A percentile compares a stretch with the other conserved stretches of the same genome.
Evolutionary conservation across 2,888 invertebrate species (phyloP).

Genomic region (Desoria tigrina): DNA sequence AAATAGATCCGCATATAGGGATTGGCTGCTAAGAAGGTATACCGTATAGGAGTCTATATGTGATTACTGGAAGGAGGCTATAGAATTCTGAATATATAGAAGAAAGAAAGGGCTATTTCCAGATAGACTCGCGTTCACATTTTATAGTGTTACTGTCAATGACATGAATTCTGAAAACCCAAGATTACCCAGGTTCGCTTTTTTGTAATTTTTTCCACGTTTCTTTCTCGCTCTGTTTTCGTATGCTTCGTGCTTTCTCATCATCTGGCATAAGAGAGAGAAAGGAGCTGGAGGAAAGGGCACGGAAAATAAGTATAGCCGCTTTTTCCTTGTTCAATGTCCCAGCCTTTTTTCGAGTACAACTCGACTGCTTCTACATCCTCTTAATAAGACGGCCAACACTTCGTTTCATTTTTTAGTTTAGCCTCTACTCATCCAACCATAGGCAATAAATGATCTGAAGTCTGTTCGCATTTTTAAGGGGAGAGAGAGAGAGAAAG

Average conservation of each 20-base stretch:
- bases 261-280: slow-evolving; percentile 16
- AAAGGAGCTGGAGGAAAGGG: slow-evolving; percentile 9
- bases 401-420: slow-evolving; percentile 11
- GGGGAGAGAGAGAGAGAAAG: neutral
- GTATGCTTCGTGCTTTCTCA: slow-evolving; percentile 42
- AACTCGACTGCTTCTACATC: neutral
- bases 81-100: slow-evolving; percentile 16
- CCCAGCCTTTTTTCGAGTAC: neutral
- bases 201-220: slow-evolving; percentile 53
- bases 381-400: slow-evolving; percentile 7
- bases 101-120: slow-evolving; percentile 18
- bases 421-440: neutral
- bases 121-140: slow-evolving; percentile 45
- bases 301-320: no score
- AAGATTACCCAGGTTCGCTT: slow-evolving; percentile 51
- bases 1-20: slow-evolving; percentile 5
- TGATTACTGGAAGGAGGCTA: slow-evolving; percentile 12
- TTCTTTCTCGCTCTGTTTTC: slow-evolving; percentile 45
- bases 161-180: slow-evolving; percentile 55
- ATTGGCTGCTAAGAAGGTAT: no score
- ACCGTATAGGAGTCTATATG: slow-evolving; percentile 10
- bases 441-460: slow-evolving; percentile 11
- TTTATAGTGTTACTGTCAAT: slow-evolving; percentile 53
- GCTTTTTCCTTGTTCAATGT: no score
- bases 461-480: slow-evolving; percentile 4